Evolutionary conservation across 2,113 vertebrate genomes (phyloP).

Genomic region (Chamaetylas fuelleborni): DNA sequence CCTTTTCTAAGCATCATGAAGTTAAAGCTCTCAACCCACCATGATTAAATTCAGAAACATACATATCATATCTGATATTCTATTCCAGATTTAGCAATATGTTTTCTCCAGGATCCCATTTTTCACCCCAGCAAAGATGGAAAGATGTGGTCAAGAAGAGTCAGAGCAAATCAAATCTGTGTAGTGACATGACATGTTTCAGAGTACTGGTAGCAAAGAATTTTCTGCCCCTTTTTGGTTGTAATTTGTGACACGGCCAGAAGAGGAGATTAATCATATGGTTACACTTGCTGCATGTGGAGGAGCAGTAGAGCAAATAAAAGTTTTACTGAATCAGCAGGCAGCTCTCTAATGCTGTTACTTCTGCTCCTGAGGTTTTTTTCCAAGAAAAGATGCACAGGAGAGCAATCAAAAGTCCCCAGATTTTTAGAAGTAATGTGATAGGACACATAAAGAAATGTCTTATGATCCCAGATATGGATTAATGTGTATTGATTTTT

Average conservation of each 20-base stretch:
- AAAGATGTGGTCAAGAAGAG: not conserved
- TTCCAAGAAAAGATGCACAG: not conserved
- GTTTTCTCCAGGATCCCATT: not conserved
- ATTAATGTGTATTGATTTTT: not conserved
- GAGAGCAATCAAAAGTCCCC: not conserved
- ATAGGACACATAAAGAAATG: not conserved
- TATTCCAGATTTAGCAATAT: not conserved
- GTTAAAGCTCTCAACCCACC: not conserved
- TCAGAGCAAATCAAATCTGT: not conserved
- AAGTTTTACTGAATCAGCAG: not conserved
- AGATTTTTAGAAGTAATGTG: not conserved
- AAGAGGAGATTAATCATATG: not conserved
- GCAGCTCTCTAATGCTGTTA: not conserved
- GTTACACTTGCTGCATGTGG: not conserved
- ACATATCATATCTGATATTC: not conserved
- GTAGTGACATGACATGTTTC: not conserved
- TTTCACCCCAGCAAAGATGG: not conserved
- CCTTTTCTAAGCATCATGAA: not conserved
- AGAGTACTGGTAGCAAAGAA: not conserved
- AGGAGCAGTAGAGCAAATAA: not conserved
- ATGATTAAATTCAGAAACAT: not conserved
- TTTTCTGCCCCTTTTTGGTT: not conserved
- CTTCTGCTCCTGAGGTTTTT: not conserved
- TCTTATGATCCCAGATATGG: not conserved
- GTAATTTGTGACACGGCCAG: not conserved